phyloP scores from a whole-genome alignment of 1,140 invertebrate genomes.

The Chrysoperla carnea region DNA sequence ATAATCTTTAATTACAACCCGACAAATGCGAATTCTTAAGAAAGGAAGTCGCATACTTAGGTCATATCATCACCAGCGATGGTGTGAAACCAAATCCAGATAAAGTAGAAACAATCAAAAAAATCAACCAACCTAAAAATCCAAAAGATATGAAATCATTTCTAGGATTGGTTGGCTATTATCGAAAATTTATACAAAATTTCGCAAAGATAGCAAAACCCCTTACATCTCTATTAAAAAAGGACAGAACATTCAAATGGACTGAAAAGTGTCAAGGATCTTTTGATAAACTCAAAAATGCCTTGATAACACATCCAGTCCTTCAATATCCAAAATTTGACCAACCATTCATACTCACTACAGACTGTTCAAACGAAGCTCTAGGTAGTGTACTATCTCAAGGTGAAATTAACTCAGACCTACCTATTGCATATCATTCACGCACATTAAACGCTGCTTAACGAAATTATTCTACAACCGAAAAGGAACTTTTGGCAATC shows the following conservation, averaged over 20 bases:
- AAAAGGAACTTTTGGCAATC: constrained; percentile 14
- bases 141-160: constrained; percentile 17
- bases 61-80: constrained; percentile 17
- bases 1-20: constrained; percentile 20
- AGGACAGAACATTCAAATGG: no score
- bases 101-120: constrained; percentile 16
- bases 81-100: constrained; percentile 20
- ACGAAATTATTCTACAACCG: constrained; percentile 14
- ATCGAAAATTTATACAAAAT: constrained; percentile 7
- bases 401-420: no score
- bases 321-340: constrained; percentile 18
- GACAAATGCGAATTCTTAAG: no score
- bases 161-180: constrained; percentile 2
- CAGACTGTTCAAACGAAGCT: constrained; percentile 14
- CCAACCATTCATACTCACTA: constrained; percentile 16
- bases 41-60: constrained; percentile 19
- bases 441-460: no score
- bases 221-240: no score
- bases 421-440: no score
- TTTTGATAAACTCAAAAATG: constrained; percentile 20
- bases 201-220: no score
- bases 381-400: constrained; percentile 16
- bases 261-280: no score
- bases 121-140: constrained; percentile 17
- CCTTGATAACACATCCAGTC: constrained; percentile 19